A percentile compares a stretch with the other conserved stretches of the same genome.
Evolutionary conservation across 2,888 invertebrate genomes (phyloP).

Genomic region (Piscicola geometra): DNA sequence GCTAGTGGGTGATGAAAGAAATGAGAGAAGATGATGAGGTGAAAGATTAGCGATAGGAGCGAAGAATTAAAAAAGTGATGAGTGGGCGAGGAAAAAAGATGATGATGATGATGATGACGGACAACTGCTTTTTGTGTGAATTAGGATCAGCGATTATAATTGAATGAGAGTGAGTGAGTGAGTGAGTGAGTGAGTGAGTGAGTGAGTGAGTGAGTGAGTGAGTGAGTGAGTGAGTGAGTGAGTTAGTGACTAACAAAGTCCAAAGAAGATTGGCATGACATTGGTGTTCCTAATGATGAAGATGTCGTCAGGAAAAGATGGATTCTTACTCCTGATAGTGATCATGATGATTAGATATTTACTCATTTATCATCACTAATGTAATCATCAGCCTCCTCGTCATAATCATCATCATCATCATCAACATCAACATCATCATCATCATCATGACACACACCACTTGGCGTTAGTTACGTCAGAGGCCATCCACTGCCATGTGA

Average conservation of each 20-base stretch:
- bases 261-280: conserved; percentile 21
- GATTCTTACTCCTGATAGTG: conserved; percentile 6
- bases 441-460: too few relatives aligned
- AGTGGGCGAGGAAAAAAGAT: too few relatives aligned
- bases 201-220: background rate
- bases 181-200: background rate
- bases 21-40: background rate
- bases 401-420: too few relatives aligned
- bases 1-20: background rate
- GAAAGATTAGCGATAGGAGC: background rate
- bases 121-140: too few relatives aligned
- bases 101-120: too few relatives aligned
- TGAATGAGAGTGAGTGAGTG: too few relatives aligned
- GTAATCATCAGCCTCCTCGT: too few relatives aligned
- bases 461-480: conserved; percentile 36
- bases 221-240: background rate
- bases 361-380: too few relatives aligned
- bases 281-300: conserved; percentile 29
- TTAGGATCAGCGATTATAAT: too few relatives aligned
- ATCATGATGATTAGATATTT: too few relatives aligned
- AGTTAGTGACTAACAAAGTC: conserved; percentile 12
- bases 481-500: conserved; percentile 47
- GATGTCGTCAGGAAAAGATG: conserved; percentile 20
- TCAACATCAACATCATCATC: too few relatives aligned
- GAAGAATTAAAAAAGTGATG: background rate